Base-by-base conservation (phyloP, 2,888 invertebrate genomes). In the Barypeithes pellucidus region DNA sequence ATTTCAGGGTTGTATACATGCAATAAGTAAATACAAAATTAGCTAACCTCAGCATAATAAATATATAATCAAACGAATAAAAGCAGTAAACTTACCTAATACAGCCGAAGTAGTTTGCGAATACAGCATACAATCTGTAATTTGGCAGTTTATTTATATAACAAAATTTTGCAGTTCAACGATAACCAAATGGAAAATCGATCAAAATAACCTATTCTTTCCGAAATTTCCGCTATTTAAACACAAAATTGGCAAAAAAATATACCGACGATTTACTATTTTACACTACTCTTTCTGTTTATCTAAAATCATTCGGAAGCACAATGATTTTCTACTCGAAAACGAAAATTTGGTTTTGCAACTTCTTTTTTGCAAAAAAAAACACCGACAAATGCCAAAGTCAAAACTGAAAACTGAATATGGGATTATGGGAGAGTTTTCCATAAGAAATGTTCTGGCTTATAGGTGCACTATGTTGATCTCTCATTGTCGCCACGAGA, bases 361-460 rank as follows among this genome's bases (percentile, higher is more conserved):
- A 61, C 24, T 41, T 36, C 33, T 14, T 12, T 29, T 18, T 45
- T 29, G 22, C 11, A 33, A 45, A 43, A 59, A 59, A 59, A 60
- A 61, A 61, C 45, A 61, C 43, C 24, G 61, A 61, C 24, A 61
- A 61, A 61, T 61, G 61, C 45, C 61, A 61, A 45, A 29, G 33
- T 57, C 33, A 33, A 16, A 57, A 16, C 3, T 29, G 12, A 39
- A 11, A 9, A 39, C 2, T 39, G 2, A 9, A 9, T 9, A 39
- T 4, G 45, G 43, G 18, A 45, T 72, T 59, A 72, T 67, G 39
- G 8, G 12, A 9, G 12, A 4, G 12, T n/a, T n/a, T n/a, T n/a
- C n/a, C n/a, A n/a, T n/a, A n/a, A n/a, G n/a, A n/a, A n/a, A n/a
- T 29, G 29, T 29, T 5, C 24, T 24, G 24, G 5, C 9, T 29